Evolutionary conservation across 64 coral and sea anemone species (phyloP).

Genomic region (Montipora foliosa): DNA sequence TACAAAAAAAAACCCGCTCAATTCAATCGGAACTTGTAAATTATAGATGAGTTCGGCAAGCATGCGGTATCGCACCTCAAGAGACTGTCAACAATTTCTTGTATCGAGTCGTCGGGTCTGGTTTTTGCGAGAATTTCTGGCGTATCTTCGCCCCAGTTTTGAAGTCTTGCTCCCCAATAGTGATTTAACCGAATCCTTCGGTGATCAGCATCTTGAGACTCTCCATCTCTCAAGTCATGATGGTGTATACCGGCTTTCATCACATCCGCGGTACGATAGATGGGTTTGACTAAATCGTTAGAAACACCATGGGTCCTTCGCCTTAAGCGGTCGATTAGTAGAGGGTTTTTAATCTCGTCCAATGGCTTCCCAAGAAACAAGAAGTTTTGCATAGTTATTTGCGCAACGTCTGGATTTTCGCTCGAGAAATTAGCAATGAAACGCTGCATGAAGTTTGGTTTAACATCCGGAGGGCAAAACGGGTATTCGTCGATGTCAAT

Average conservation of each 20-base stretch:
- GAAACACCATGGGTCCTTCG: constrained; percentile 61
- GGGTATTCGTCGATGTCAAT: constrained; percentile 94
- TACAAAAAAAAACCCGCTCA: not conserved
- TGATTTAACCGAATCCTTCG: constrained; percentile 64
- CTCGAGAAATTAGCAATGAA: constrained; percentile 40
- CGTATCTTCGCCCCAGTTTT: constrained; percentile 85
- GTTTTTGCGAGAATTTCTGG: constrained; percentile 70
- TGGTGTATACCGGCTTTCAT: constrained; percentile 56
- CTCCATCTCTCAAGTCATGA: constrained; percentile 40
- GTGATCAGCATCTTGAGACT: not conserved
- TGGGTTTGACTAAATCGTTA: constrained; percentile 83
- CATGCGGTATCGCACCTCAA: not conserved
- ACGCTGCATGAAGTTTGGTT: constrained; percentile 77
- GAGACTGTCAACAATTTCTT: constrained; percentile 10
- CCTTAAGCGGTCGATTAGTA: constrained; percentile 72
- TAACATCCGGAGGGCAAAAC: constrained; percentile 69
- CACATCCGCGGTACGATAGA: constrained; percentile 70
- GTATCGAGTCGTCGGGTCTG: constrained; percentile 40
- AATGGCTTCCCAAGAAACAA: constrained; percentile 88
- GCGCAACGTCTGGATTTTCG: constrained; percentile 41
- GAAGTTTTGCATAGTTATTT: constrained; percentile 85
- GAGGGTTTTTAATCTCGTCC: constrained; percentile 27
- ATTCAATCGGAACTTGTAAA: constrained; percentile 43
- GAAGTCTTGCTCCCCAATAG: constrained; percentile 82
- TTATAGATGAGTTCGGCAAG: constrained; percentile 14